These are phyloP conservation scores for Corvus moneduloides DNA, from an alignment of 2,113 vertebrate genomes.

Conservation along the genomic window DNA sequence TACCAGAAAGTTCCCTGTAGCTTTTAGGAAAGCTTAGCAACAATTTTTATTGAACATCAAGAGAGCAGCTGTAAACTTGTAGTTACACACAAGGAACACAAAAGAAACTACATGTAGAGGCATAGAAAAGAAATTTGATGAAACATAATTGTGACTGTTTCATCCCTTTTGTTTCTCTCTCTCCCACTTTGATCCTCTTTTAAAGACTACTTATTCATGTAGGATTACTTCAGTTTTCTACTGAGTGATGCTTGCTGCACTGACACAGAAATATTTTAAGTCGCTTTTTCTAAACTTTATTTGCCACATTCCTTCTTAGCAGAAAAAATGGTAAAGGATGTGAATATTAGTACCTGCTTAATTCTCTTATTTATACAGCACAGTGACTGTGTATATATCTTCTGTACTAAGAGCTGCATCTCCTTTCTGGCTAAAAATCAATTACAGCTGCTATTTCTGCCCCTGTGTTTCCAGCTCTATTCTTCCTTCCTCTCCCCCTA, in stretches of 20 bases:
- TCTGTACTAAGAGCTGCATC: neutral
- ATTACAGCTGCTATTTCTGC: neutral
- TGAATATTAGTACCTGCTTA: neutral
- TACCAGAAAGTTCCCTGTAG: neutral
- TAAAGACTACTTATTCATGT: neutral
- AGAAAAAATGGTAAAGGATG: neutral
- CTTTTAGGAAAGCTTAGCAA: neutral
- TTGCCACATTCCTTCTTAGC: neutral
- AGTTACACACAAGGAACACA: neutral
- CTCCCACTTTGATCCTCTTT: neutral
- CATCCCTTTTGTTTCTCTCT: neutral
- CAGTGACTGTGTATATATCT: neutral
- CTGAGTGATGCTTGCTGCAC: neutral
- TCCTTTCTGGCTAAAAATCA: neutral
- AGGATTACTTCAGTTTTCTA: neutral
- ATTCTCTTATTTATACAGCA: neutral
- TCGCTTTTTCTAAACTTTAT: neutral
- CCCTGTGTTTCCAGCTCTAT: neutral
- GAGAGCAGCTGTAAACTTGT: neutral
- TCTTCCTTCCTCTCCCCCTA: neutral
- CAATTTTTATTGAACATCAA: neutral
- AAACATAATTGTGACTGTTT: neutral
- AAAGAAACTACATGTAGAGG: neutral
- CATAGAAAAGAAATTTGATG: neutral
- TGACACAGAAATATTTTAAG: neutral